Evolutionary conservation across 2,797 vertebrate species (phyloP).

Genomic region (Alauda arvensis): DNA sequence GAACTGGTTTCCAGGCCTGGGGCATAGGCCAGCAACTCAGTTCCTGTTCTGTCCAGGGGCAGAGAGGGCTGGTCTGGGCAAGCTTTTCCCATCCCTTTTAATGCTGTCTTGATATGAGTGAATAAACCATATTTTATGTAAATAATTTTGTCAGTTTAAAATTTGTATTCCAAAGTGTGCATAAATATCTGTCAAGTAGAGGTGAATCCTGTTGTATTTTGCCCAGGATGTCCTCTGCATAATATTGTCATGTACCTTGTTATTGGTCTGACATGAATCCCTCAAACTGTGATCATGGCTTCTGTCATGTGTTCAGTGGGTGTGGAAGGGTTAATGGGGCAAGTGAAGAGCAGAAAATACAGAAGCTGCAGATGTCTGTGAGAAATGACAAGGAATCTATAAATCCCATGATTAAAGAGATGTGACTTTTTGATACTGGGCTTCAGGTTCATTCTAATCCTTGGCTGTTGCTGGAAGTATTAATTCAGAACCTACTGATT

Average conservation of each 20-base stretch:
- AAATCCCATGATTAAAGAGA: background rate
- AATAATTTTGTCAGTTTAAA: background rate
- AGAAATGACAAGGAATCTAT: background rate
- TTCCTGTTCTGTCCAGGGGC: background rate
- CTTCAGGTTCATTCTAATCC: background rate
- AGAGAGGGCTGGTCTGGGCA: background rate
- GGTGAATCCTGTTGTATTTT: background rate
- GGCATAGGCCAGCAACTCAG: background rate
- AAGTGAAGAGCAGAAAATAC: background rate
- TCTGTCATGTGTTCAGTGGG: background rate
- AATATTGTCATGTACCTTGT: background rate
- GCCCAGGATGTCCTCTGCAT: background rate
- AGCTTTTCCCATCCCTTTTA: background rate
- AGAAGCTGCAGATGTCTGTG: background rate
- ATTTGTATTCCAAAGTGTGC: background rate
- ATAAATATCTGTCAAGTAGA: background rate
- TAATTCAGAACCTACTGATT: background rate
- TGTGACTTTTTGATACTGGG: background rate
- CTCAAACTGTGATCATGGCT: background rate
- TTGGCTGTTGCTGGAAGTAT: background rate
- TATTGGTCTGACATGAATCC: background rate
- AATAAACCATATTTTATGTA: background rate
- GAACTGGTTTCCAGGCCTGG: background rate
- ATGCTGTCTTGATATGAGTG: background rate
- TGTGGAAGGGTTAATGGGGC: background rate